Evolutionary conservation across 2,113 vertebrate genomes (phyloP), one percentile per base, ranked within the genome.

Genomic region (Osmerus mordax): DNA sequence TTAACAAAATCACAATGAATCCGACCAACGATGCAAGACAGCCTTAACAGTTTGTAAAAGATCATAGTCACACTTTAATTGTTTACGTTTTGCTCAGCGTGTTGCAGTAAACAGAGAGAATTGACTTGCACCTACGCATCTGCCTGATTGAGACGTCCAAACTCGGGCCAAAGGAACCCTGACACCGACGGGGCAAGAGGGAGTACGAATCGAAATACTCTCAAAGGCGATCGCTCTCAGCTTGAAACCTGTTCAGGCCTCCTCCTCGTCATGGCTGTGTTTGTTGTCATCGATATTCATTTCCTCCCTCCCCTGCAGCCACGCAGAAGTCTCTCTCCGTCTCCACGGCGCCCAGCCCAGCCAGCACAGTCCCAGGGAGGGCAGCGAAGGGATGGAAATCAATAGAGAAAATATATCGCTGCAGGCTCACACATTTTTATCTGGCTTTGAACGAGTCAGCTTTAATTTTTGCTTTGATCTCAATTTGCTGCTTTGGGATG

Each of bases 401-500:
- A 92, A 92, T 91, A 88, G 89, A 87, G 85, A 89, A 91, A 89
- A 90, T 87, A 90, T 86, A 89, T 90, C 60, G 90, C 91, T 92
- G 85, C 83, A 83, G 90, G 90, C 91, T 89, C 85, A 88, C 85
- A 85, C 87, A 91, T 90, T 91, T 92, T 90, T 91, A 91, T 92
- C 90, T 89, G 70, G 87, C 89, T 92, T 92, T 91, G 90, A 92
- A 92, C 85, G 87, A 89, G 90, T 92, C 92, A 91, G 92, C 90
- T 93, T 91, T 91, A 92, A 92, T 92, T 93, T 47, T 92, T 51
- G 76, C 91, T 92, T 93, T 93, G 89, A 91, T 93, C 91, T 92
- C 91, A 91, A 91, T 92, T 92, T 91, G 87, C 90, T 86, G 89
- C 89, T 86, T 89, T 87, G 83, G 85, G 88, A 89, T 84, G 77